Evolutionary conservation across 2,113 vertebrate genomes (phyloP).

Genomic region (Chionodraco myersi): DNA sequence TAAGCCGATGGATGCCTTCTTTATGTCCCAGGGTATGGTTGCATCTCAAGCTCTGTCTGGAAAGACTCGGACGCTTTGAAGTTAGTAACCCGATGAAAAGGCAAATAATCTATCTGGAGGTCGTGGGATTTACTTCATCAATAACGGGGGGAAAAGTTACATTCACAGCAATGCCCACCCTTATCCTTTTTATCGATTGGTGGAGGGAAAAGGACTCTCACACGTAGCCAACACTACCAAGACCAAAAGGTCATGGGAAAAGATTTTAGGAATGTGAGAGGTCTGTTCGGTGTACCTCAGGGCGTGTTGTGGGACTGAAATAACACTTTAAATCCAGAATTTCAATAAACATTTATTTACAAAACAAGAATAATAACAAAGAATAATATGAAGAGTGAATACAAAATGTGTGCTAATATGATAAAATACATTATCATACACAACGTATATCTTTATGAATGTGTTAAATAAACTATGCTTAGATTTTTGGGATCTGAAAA

Average conservation of each 20-base stretch:
- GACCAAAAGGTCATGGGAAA: constrained; percentile 74
- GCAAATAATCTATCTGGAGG: constrained; percentile 48
- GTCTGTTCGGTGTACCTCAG: constrained; percentile 14
- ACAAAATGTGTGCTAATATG: constrained; percentile 81
- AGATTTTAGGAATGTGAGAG: constrained; percentile 56
- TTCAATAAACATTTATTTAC: constrained; percentile 86
- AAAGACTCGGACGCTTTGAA: constrained; percentile 37
- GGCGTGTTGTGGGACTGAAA: background rate
- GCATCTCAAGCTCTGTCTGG: constrained; percentile 42
- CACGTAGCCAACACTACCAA: constrained; percentile 20
- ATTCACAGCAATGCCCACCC: constrained; percentile 27
- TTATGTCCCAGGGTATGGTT: constrained; percentile 42
- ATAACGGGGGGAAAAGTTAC: constrained; percentile 38
- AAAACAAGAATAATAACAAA: constrained; percentile 78
- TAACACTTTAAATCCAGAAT: constrained; percentile 9
- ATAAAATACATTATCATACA: constrained; percentile 81
- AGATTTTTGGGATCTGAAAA: constrained; percentile 45
- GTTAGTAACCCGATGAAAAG: constrained; percentile 55
- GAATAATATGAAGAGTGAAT: constrained; percentile 70
- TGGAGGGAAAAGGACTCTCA: background rate
- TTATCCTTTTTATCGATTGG: constrained; percentile 56
- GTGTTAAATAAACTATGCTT: constrained; percentile 75
- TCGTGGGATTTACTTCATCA: constrained; percentile 47
- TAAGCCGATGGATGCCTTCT: constrained; percentile 40
- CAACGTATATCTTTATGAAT: constrained; percentile 72